phyloP scores from a whole-genome alignment of 1,140 invertebrate genomes.

The Triops cancriformis region DNA sequence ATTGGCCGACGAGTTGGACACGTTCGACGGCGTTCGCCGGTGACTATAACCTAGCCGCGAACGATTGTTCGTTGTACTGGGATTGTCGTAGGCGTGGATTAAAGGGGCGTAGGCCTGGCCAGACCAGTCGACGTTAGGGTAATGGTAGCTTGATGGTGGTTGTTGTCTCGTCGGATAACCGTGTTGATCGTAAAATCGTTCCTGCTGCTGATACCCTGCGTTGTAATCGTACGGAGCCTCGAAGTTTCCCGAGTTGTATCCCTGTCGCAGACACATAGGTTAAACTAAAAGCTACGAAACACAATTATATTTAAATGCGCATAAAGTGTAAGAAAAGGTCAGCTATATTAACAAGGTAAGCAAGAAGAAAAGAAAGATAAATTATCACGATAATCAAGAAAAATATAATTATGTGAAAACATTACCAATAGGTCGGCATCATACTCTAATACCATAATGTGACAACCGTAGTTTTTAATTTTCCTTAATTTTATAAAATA shows the following conservation, averaged over 20 bases:
- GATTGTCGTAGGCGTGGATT: conserved; percentile 12
- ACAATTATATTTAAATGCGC: too few relatives aligned
- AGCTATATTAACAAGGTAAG: too few relatives aligned
- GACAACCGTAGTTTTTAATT: too few relatives aligned
- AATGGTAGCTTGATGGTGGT: not conserved
- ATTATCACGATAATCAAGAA: too few relatives aligned
- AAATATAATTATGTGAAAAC: too few relatives aligned
- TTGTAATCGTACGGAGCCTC: not conserved
- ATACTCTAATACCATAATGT: too few relatives aligned
- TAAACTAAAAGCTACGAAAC: too few relatives aligned
- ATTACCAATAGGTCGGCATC: too few relatives aligned
- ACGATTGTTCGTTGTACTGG: not conserved
- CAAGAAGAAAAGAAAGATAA: too few relatives aligned
- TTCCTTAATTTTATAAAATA: too few relatives aligned
- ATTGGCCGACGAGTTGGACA: conserved; percentile 53
- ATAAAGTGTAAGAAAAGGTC: too few relatives aligned
- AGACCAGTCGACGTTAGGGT: not conserved
- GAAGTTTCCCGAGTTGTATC: conserved; percentile 7
- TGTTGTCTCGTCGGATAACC: not conserved
- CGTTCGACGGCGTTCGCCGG: conserved; percentile 59
- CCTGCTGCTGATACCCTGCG: not conserved
- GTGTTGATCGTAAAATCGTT: conserved; percentile 20
- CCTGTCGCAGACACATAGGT: too few relatives aligned
- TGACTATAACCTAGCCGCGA: conserved; percentile 40
- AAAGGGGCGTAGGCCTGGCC: not conserved